phyloP scores from a whole-genome alignment of 2,797 vertebrate species.

The Meriones psammophilus region DNA sequence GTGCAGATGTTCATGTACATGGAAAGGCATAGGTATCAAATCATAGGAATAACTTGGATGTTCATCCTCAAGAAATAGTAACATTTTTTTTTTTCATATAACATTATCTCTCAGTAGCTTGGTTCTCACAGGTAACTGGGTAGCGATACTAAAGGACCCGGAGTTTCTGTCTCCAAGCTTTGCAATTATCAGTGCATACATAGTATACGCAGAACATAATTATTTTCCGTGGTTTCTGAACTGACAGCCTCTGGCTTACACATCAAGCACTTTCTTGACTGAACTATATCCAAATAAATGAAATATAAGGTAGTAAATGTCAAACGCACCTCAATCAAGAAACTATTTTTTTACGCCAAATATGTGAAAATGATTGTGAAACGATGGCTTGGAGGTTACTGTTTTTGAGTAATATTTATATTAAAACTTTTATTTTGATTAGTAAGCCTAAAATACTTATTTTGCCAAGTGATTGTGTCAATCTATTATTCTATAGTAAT shows the following conservation, averaged over 20 bases:
- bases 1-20: not conserved
- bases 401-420: not conserved
- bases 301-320: not conserved
- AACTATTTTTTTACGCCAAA: not conserved
- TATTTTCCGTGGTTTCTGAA: not conserved
- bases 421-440: not conserved
- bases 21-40: not conserved
- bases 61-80: not conserved
- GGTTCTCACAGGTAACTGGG: not conserved
- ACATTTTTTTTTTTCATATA: not conserved
- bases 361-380: not conserved
- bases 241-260: not conserved
- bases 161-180: not conserved
- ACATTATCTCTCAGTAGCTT: not conserved
- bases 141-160: not conserved
- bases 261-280: not conserved
- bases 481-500: not conserved
- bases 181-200: not conserved
- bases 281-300: not conserved
- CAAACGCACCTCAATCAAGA: not conserved
- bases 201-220: no score
- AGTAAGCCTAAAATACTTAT: not conserved
- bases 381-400: not conserved
- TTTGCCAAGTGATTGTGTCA: not conserved
- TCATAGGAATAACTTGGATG: fast-evolving